Evolutionary conservation across 2,888 invertebrate genomes (phyloP).

Genomic region (Euplexia lucipara): DNA sequence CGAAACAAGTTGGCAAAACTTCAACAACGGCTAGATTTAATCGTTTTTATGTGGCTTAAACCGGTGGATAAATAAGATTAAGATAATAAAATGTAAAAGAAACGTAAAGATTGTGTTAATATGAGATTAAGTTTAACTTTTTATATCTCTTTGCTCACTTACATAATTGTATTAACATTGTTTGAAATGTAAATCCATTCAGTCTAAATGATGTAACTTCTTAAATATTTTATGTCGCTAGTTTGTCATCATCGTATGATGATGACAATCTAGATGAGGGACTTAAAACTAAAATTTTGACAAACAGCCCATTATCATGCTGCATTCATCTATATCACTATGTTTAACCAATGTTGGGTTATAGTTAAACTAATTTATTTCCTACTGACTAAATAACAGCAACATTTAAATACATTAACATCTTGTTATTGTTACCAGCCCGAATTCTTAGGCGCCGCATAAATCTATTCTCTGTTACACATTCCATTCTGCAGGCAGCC

Average conservation of each 20-base stretch:
- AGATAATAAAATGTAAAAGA: conserved; percentile 19
- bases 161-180: conserved; percentile 6
- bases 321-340: neutral
- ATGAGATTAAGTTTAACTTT: conserved; percentile 8
- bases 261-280: no score
- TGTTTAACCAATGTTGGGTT: neutral
- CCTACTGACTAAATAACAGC: neutral
- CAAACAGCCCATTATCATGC: no score
- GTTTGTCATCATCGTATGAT: conserved; percentile 20
- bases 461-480: conserved; percentile 42
- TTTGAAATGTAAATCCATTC: conserved; percentile 8
- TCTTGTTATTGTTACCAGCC: conserved; percentile 42
- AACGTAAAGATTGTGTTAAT: conserved; percentile 21
- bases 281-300: no score
- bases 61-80: conserved; percentile 38
- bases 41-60: conserved; percentile 15
- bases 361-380: neutral
- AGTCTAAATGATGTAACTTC: conserved; percentile 9
- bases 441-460: conserved; percentile 42
- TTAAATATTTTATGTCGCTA: conserved; percentile 4
- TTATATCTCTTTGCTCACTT: conserved; percentile 6
- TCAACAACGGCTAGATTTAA: conserved; percentile 5
- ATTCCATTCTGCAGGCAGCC: conserved; percentile 40
- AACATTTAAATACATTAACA: conserved; percentile 38
- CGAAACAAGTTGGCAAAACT: neutral